phyloP scores from a whole-genome alignment of 1,140 invertebrate species.

The Zaprionus tsacasi region DNA sequence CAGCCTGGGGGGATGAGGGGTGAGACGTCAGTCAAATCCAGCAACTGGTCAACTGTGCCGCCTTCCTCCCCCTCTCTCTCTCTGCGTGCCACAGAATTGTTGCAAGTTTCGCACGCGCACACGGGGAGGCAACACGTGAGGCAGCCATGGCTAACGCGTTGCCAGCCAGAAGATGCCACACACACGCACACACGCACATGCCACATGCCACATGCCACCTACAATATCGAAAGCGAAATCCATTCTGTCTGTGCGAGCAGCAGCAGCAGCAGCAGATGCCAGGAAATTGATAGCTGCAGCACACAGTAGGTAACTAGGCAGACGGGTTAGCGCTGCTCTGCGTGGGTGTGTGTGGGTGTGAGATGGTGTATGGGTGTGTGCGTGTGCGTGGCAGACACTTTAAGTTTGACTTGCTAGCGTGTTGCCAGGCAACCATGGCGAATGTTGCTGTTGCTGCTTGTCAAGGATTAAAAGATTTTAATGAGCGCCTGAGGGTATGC shows the following conservation, averaged over 20 bases:
- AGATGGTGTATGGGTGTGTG: neutral
- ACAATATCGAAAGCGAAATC: slow-evolving; percentile 76
- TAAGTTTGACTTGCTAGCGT: slow-evolving; percentile 8
- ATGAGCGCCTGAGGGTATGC: slow-evolving; percentile 12
- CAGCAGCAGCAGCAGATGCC: slow-evolving; percentile 5
- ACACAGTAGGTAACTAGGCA: slow-evolving; percentile 37
- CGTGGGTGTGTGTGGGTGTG: slow-evolving; percentile 7
- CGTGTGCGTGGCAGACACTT: neutral
- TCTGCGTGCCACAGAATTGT: slow-evolving; percentile 58
- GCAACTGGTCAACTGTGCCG: slow-evolving; percentile 22
- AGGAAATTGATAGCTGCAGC: slow-evolving; percentile 25
- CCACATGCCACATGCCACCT: slow-evolving; percentile 15
- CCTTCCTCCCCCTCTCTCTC: neutral
- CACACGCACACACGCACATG: neutral
- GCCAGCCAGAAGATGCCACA: slow-evolving; percentile 37
- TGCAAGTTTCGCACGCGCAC: slow-evolving; percentile 57
- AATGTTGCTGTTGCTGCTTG: neutral
- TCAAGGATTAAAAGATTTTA: slow-evolving; percentile 12
- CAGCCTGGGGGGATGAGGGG: neutral
- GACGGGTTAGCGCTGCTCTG: neutral
- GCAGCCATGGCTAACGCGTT: slow-evolving; percentile 44
- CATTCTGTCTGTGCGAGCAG: slow-evolving; percentile 29
- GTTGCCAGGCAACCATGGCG: slow-evolving; percentile 2
- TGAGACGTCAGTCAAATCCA: slow-evolving; percentile 21
- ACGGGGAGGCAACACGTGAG: slow-evolving; percentile 72